phyloP scores from a whole-genome alignment of 1,140 invertebrate genomes.

The Bombus picipes region DNA sequence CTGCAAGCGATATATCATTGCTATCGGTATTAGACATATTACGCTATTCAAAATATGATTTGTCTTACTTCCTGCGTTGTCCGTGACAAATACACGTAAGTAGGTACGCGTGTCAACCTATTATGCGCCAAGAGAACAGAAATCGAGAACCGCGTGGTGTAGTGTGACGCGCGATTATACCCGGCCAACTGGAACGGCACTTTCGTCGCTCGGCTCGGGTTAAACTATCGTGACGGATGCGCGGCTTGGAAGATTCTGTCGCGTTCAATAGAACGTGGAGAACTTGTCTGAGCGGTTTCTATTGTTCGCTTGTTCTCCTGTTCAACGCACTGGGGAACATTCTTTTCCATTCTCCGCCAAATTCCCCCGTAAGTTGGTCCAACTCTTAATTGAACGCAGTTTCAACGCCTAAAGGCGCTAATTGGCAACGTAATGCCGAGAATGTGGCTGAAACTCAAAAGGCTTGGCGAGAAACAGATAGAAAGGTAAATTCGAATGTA shows the following conservation, averaged over 20 bases:
- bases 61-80: too few species aligned
- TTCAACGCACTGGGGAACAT: not conserved
- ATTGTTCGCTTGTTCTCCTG: conserved; percentile 15
- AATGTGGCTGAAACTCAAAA: not conserved
- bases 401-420: not conserved
- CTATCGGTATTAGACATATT: too few species aligned
- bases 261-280: conserved; percentile 27
- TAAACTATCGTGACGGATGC: conserved; percentile 42
- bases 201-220: conserved; percentile 36
- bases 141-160: conserved; percentile 19
- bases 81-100: too few species aligned
- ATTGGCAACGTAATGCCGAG: not conserved
- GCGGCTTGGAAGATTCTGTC: conserved; percentile 11
- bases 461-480: not conserved
- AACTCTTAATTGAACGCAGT: conserved; percentile 19
- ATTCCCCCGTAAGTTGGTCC: not conserved
- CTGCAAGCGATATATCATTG: not conserved
- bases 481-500: not conserved
- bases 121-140: conserved; percentile 2
- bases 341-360: conserved; percentile 23
- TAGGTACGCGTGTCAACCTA: not conserved
- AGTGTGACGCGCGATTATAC: not conserved
- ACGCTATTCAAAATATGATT: too few species aligned
- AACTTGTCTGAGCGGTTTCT: conserved; percentile 15
- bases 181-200: conserved; percentile 32